Evolutionary conservation across 2,113 vertebrate genomes (phyloP).

Genomic region (Odontesthes bonariensis): DNA sequence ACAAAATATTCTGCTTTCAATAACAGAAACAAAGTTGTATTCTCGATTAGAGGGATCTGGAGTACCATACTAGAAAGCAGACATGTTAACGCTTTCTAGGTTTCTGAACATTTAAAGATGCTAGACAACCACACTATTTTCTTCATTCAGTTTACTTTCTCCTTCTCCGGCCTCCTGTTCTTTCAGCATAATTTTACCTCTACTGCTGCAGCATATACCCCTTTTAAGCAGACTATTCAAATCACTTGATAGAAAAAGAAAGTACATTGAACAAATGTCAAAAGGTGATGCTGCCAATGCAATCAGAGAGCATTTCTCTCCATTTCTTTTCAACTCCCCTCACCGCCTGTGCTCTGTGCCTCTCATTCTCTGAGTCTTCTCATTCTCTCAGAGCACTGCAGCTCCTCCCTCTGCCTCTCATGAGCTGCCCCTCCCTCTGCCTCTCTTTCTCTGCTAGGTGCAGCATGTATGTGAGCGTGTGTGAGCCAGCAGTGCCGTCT

Average conservation of each 20-base stretch:
- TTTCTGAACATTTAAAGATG: no score
- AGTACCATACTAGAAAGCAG: no score
- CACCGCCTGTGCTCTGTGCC: slow-evolving; percentile 53
- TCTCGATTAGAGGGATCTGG: no score
- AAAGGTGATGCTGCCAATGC: slow-evolving; percentile 46
- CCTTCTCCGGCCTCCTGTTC: slow-evolving; percentile 19
- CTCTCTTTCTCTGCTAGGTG: slow-evolving; percentile 78
- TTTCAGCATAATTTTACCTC: background rate
- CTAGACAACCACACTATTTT: background rate
- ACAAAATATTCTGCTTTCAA: background rate
- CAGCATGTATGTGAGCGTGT: slow-evolving; percentile 82
- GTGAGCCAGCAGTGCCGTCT: slow-evolving; percentile 75
- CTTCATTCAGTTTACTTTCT: background rate
- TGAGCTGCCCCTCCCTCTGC: slow-evolving; percentile 69
- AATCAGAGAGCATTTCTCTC: slow-evolving; percentile 60
- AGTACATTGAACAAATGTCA: slow-evolving; percentile 51
- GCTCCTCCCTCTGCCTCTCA: slow-evolving; percentile 77
- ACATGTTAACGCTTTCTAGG: no score
- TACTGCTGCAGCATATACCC: background rate
- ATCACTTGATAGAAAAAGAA: slow-evolving; percentile 27
- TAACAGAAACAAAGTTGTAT: no score
- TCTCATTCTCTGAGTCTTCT: slow-evolving; percentile 61
- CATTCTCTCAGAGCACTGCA: slow-evolving; percentile 73
- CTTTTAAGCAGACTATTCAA: slow-evolving; percentile 24
- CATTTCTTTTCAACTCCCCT: slow-evolving; percentile 57